Conservation (phyloP, 2,797 vertebrate species). For the Chaetophractus vellerosus region DNA sequence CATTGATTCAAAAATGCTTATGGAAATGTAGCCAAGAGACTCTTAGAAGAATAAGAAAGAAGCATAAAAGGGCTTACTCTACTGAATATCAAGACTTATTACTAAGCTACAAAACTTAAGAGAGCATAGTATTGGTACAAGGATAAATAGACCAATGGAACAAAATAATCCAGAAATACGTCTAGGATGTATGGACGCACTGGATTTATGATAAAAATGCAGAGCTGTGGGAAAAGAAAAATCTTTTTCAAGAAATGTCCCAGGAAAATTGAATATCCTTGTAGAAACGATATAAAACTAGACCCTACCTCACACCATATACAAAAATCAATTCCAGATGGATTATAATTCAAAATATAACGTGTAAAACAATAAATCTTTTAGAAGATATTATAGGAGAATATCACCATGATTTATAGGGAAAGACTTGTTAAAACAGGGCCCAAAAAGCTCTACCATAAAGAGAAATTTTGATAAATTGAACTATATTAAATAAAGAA, state of each 20-base stretch:
- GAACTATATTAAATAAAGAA: background rate
- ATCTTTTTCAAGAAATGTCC: background rate
- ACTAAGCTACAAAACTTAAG: background rate
- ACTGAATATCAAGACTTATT: background rate
- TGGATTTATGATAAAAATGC: background rate
- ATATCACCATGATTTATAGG: background rate
- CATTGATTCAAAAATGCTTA: constrained; percentile 13
- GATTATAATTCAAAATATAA: constrained; percentile 38
- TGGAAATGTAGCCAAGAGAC: constrained; percentile 31
- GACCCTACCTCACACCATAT: background rate
- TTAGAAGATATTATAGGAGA: constrained; percentile 1
- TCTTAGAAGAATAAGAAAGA: background rate
- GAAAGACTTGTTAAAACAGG: background rate
- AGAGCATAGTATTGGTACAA: background rate
- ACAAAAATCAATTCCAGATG: background rate
- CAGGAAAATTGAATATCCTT: background rate
- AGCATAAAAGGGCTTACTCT: background rate
- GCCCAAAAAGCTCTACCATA: background rate
- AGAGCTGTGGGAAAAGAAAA: background rate
- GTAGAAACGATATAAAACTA: background rate
- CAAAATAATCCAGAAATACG: background rate
- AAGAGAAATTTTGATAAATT: background rate
- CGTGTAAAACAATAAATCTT: background rate
- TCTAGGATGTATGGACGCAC: background rate
- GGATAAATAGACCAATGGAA: background rate